Evolutionary conservation across 2,888 invertebrate genomes (phyloP), one percentile per base, ranked within the genome.

Genomic region (Ormyrus labotus): DNA sequence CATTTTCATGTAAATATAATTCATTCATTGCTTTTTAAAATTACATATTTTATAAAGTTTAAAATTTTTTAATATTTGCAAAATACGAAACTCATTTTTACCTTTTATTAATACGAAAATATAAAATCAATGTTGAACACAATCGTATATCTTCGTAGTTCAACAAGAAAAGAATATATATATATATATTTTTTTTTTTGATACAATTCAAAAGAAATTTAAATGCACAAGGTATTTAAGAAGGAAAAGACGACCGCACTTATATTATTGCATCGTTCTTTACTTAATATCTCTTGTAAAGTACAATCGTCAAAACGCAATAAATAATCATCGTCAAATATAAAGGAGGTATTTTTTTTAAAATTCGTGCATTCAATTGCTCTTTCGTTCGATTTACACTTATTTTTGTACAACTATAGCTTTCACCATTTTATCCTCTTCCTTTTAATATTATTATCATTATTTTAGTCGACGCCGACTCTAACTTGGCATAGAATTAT

Each of bases 401-500:
- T 78, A 78, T 13, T 78, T 82, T 73, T 81, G 81, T 82, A 82
- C 82, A 82, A 82, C 76, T 76, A 79, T 72, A 81, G 68, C 78
- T 81, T 78, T 78, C 72, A 81, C 81, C 78, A 53, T 50, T 58
- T 61, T 75, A 67, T 63, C 55, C 57, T 67, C 13, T 2, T 73
- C 61, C 55, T 78, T 65, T 74, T 78, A 71, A 48, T 68, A 81
- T 78, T 71, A 80, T 82, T 70, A 73, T 82, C 58, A 76, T 64
- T 68, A 80, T 82, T 77, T 70, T 80, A 82, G 73, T 77, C 80
- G 70, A 60, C 10, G 8, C 57, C 63, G 73, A 80, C 75, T 82
- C 60, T 78, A 80, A 80, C 73, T 82, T 82, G 82, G 80, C 82
- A 80, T 78, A 80, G 74, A 80, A 71, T 78, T 69, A 74, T 76